Conservation (phyloP, 2,888 invertebrate species). For the Stratiomys singularior region DNA sequence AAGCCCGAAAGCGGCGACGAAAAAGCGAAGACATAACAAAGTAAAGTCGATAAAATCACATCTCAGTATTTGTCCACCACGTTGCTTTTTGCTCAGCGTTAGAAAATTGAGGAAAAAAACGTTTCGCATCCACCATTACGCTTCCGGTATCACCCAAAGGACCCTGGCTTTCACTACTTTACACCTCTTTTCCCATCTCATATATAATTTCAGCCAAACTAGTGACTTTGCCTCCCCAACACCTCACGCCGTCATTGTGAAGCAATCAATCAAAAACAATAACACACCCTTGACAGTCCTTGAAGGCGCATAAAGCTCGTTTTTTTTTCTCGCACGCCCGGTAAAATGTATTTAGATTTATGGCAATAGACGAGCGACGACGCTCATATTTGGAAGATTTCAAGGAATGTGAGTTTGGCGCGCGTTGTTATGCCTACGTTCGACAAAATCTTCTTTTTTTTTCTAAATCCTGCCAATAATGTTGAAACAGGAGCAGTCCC, state of each 20-base stretch:
- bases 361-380: neutral
- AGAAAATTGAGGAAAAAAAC: slow-evolving; percentile 11
- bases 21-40: slow-evolving; percentile 4
- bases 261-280: slow-evolving; percentile 41
- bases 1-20: neutral
- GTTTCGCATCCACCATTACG: neutral
- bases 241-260: slow-evolving; percentile 13
- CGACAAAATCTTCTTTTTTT: neutral
- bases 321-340: slow-evolving; percentile 12
- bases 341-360: slow-evolving; percentile 24
- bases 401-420: neutral
- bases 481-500: neutral
- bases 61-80: slow-evolving; percentile 16
- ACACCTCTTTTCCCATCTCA: neutral
- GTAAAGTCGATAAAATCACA: slow-evolving; percentile 39
- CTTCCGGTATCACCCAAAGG: neutral
- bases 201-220: no score
- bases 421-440: neutral
- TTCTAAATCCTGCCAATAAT: slow-evolving; percentile 8
- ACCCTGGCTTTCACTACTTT: neutral
- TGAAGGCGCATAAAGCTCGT: slow-evolving; percentile 20
- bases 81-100: neutral
- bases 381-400: neutral
- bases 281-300: slow-evolving; percentile 40
- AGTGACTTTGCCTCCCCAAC: neutral